A percentile compares a stretch with the other conserved stretches of the same genome.
Conservation (phyloP, 2,113 vertebrate genomes). For the Tenrec ecaudatus region DNA sequence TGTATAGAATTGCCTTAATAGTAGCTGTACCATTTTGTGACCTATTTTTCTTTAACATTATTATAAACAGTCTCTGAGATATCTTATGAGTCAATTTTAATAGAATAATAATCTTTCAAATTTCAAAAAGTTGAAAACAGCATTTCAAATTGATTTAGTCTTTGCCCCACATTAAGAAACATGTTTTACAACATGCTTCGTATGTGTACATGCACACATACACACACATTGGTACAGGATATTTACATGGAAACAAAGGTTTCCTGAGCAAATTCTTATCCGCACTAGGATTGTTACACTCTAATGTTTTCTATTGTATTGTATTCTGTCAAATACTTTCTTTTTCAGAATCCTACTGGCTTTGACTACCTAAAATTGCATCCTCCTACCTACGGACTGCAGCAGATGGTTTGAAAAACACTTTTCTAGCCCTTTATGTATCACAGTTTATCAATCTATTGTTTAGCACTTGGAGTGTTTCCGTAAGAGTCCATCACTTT, state of each 20-base stretch:
- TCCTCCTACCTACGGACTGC: not conserved
- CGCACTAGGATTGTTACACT: not conserved
- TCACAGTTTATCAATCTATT: not conserved
- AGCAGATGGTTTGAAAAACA: not conserved
- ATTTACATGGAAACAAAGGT: not conserved
- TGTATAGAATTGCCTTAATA: not conserved
- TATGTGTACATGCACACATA: no score
- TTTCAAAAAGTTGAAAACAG: not conserved
- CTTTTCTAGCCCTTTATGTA: not conserved
- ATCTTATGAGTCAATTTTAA: slow-evolving; percentile 22
- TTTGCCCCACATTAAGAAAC: not conserved
- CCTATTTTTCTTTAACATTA: not conserved
- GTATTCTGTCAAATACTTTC: not conserved
- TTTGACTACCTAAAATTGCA: not conserved
- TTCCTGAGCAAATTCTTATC: not conserved
- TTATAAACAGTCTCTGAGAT: not conserved
- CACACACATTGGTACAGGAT: not conserved
- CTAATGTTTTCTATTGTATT: not conserved
- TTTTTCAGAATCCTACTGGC: not conserved
- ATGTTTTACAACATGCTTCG: not conserved
- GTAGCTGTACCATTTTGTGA: not conserved
- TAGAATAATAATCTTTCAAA: not conserved
- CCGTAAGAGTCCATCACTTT: not conserved
- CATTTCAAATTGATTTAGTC: not conserved
- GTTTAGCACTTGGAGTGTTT: not conserved